These are phyloP conservation scores for Byasa hedistus DNA, from an alignment of 2,888 invertebrate genomes.

Conservation along the genomic window DNA sequence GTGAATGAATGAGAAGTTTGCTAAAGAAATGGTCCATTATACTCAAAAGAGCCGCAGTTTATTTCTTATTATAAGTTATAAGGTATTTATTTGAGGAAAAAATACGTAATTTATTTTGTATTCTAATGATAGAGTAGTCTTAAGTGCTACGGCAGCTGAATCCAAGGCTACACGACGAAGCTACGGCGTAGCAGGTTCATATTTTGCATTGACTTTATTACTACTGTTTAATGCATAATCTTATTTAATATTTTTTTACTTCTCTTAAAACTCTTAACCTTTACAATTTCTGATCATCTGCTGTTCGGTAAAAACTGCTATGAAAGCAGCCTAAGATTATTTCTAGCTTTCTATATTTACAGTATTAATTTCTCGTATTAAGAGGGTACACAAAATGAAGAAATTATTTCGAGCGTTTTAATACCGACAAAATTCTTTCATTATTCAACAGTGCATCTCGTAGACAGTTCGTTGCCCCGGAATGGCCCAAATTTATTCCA, in stretches of 20 bases:
- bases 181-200: too few species aligned
- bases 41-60: neutral
- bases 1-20: neutral
- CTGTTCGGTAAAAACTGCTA: too few species aligned
- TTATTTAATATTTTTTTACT: too few species aligned
- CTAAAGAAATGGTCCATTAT: neutral
- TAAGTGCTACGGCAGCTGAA: too few species aligned
- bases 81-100: neutral
- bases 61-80: neutral
- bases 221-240: neutral
- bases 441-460: slow-evolving; percentile 1
- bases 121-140: neutral
- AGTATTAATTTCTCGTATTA: too few species aligned
- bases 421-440: neutral
- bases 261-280: too few species aligned
- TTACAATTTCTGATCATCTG: too few species aligned
- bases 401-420: too few species aligned
- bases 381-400: too few species aligned
- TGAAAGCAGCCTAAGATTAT: too few species aligned
- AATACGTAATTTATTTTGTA: neutral
- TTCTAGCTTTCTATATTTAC: too few species aligned
- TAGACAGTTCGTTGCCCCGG: neutral
- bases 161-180: too few species aligned
- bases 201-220: neutral
- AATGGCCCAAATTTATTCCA: slow-evolving; percentile 1